Evolutionary conservation across 53 echinoderm and acorn worm genomes (phyloP).

Genomic region (Holothuria scabra): DNA sequence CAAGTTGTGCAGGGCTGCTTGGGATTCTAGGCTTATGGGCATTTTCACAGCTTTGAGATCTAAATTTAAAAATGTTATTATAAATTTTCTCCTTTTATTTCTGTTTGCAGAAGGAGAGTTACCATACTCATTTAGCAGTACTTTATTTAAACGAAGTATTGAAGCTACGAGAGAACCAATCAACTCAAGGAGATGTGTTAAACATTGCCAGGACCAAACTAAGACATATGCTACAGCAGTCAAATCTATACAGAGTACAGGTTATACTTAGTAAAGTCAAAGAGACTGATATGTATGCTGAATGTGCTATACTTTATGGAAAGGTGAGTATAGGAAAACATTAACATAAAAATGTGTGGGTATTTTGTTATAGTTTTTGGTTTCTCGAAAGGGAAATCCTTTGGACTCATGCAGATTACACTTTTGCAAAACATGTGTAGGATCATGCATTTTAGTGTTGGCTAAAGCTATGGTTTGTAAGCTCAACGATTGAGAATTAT

Average conservation of each 20-base stretch:
- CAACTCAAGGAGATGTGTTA: constrained; percentile 52
- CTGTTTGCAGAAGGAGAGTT: constrained; percentile 88
- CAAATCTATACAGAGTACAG: constrained; percentile 85
- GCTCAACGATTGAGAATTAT: too few relatives aligned
- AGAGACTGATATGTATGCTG: constrained; percentile 99
- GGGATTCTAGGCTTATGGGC: too few relatives aligned
- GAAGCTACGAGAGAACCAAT: constrained; percentile 63
- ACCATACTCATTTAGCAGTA: constrained; percentile 97
- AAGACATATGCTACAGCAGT: constrained; percentile 85
- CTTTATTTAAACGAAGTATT: constrained; percentile 89
- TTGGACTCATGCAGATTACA: too few relatives aligned
- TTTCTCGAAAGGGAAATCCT: too few relatives aligned
- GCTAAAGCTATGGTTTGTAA: too few relatives aligned
- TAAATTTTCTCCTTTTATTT: not conserved
- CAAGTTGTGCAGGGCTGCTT: too few relatives aligned
- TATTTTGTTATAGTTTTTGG: not conserved
- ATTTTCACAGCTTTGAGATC: not conserved
- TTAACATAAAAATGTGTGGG: not conserved
- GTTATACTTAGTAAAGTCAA: constrained; percentile 94
- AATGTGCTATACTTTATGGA: constrained; percentile 96
- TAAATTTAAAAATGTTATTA: not conserved
- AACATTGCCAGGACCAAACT: constrained; percentile 95
- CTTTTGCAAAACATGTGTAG: too few relatives aligned
- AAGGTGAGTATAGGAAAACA: constrained; percentile 66
- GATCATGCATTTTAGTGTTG: too few relatives aligned